These are phyloP conservation scores for Cebus imitator DNA, from an alignment of 2,113 vertebrate genomes.

Conservation along the genomic window DNA sequence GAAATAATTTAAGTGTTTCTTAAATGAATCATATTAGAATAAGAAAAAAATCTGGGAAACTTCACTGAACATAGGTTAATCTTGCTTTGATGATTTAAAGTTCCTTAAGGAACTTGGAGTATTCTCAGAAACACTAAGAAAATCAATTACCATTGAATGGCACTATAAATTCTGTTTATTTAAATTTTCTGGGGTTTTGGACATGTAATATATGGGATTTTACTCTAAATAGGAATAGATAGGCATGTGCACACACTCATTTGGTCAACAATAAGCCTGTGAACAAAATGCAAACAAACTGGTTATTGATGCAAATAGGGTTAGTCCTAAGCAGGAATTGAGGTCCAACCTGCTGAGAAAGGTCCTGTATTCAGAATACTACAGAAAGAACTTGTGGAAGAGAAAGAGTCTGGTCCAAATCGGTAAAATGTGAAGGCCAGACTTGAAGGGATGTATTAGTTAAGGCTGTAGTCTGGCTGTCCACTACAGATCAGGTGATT, in stretches of 20 bases:
- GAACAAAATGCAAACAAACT: not conserved
- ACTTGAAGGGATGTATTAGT: not conserved
- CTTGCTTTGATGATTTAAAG: conserved; percentile 64
- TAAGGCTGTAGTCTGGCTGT: not conserved
- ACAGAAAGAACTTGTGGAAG: not conserved
- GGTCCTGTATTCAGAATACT: not conserved
- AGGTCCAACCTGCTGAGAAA: not conserved
- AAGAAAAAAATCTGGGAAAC: conserved; percentile 25
- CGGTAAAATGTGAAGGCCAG: not conserved
- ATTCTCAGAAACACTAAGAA: conserved; percentile 63
- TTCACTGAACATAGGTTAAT: conserved; percentile 65
- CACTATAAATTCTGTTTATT: conserved; percentile 68
- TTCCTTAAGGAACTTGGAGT: conserved; percentile 58
- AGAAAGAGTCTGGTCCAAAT: not conserved
- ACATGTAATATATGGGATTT: conserved; percentile 56
- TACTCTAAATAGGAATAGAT: conserved; percentile 43
- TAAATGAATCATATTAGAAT: conserved; percentile 54
- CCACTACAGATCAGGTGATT: not conserved
- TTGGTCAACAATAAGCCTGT: not conserved
- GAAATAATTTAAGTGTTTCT: conserved; percentile 66
- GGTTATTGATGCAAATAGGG: not conserved
- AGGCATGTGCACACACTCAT: not conserved
- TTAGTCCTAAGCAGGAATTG: not conserved
- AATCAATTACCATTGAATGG: conserved; percentile 69
- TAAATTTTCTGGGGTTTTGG: conserved; percentile 61